Percentiles rank a stretch among this genome's conserved stretches.
These are phyloP conservation scores for Carassius gibelio DNA, from an alignment of 2,113 vertebrate species.

Conservation along the genomic window DNA sequence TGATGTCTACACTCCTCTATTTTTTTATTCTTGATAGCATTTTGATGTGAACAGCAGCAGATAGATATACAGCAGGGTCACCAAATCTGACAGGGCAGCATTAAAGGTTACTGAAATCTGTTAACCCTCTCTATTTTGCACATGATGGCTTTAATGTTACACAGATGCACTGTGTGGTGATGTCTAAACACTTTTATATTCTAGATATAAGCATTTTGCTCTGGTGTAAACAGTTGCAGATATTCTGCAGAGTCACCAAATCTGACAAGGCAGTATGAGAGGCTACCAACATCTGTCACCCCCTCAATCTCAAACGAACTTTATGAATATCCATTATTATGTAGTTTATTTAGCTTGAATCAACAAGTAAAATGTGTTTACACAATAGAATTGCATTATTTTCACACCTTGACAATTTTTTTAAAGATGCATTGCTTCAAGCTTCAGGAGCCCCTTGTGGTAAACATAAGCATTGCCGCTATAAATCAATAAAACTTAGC, in stretches of 20 bases:
- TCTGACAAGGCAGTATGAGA: neutral
- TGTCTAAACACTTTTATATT: too few species aligned
- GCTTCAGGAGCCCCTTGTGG: neutral
- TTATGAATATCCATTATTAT: neutral
- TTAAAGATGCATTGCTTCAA: neutral
- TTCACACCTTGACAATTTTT: neutral
- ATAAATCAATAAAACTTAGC: constrained; percentile 2
- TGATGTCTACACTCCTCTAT: too few species aligned
- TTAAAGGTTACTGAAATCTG: too few species aligned
- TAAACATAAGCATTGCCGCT: neutral
- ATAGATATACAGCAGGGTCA: too few species aligned
- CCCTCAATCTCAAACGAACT: neutral
- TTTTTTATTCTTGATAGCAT: too few species aligned
- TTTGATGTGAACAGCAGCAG: too few species aligned
- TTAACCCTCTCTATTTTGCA: too few species aligned
- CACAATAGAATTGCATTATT: neutral
- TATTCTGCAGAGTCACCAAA: neutral
- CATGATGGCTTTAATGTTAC: too few species aligned
- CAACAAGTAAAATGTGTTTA: neutral
- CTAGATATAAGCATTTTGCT: neutral
- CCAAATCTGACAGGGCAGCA: too few species aligned
- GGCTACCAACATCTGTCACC: neutral
- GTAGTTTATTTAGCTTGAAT: neutral
- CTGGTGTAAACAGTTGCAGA: neutral
- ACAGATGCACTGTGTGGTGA: too few species aligned